Conservation (phyloP, 1,140 invertebrate genomes). For the Drosophila busckii region DNA sequence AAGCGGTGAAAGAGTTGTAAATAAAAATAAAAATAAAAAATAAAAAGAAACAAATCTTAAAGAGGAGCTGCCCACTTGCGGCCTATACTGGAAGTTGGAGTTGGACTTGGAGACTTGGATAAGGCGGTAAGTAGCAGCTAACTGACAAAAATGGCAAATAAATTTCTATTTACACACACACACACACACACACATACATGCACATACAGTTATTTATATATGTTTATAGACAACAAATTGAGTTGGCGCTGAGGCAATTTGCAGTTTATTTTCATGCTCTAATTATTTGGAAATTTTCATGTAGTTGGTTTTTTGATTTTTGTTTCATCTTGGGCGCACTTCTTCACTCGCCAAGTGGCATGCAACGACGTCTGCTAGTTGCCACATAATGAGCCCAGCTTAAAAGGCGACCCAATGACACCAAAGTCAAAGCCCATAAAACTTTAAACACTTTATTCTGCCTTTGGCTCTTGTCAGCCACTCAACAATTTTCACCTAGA, state of each 20-base stretch:
- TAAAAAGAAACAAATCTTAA: slow-evolving; percentile 6
- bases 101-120: slow-evolving; percentile 21
- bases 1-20: slow-evolving; percentile 25
- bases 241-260: slow-evolving; percentile 38
- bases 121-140: slow-evolving; percentile 1
- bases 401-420: slow-evolving; percentile 32
- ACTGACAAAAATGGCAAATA: slow-evolving; percentile 69
- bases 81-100: slow-evolving; percentile 3
- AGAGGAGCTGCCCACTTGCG: slow-evolving; percentile 34
- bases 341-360: slow-evolving; percentile 43
- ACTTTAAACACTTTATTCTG: slow-evolving; percentile 16
- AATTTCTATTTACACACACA: slow-evolving; percentile 51
- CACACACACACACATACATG: slow-evolving; percentile 21
- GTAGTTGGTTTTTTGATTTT: slow-evolving; percentile 56
- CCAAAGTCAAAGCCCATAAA: slow-evolving; percentile 37
- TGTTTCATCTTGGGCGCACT: no score
- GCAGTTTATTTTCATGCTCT: slow-evolving; percentile 74
- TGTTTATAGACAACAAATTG: no score
- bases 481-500: slow-evolving; percentile 59
- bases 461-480: slow-evolving; percentile 9
- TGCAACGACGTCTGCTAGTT: no score
- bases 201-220: neutral
- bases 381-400: no score
- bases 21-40: neutral
- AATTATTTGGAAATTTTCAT: slow-evolving; percentile 72